Percentiles rank a stretch among this genome's conserved stretches.
phyloP scores from a whole-genome alignment of 2,113 vertebrate genomes.

The Vulpes vulpes region DNA sequence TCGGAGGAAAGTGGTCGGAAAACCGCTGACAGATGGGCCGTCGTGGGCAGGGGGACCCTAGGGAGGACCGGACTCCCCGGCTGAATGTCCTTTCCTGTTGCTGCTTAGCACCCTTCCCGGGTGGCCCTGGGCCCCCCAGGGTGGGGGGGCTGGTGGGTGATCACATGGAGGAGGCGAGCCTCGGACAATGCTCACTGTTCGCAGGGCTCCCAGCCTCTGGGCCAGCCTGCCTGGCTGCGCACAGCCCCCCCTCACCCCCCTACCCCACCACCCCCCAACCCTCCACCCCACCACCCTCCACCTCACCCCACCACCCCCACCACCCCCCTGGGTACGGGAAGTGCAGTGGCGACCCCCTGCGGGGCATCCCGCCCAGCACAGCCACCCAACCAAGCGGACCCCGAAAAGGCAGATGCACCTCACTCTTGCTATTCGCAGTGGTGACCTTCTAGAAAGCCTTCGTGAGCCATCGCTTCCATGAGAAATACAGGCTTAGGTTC shows the following conservation, averaged over 20 bases:
- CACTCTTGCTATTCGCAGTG: background rate
- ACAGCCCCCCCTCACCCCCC: too few species aligned
- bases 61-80: background rate
- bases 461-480: background rate
- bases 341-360: too few species aligned
- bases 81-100: background rate
- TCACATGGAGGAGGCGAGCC: too few species aligned
- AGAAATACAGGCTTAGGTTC: background rate
- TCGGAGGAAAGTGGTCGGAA: conserved; percentile 6
- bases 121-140: too few species aligned
- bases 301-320: too few species aligned
- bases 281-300: too few species aligned
- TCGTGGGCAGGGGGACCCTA: background rate
- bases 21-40: background rate
- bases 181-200: too few species aligned
- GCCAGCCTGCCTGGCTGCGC: too few species aligned
- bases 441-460: background rate
- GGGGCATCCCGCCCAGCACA: background rate
- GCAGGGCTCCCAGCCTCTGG: too few species aligned
- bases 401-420: background rate
- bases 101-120: background rate
- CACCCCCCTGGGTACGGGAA: background rate
- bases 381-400: background rate
- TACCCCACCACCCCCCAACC: too few species aligned
- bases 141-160: too few species aligned